A percentile compares a stretch with the other conserved stretches of the same genome.
Evolutionary conservation across 2,888 invertebrate genomes (phyloP).

Genomic region (Sarcophaga rosellei): DNA sequence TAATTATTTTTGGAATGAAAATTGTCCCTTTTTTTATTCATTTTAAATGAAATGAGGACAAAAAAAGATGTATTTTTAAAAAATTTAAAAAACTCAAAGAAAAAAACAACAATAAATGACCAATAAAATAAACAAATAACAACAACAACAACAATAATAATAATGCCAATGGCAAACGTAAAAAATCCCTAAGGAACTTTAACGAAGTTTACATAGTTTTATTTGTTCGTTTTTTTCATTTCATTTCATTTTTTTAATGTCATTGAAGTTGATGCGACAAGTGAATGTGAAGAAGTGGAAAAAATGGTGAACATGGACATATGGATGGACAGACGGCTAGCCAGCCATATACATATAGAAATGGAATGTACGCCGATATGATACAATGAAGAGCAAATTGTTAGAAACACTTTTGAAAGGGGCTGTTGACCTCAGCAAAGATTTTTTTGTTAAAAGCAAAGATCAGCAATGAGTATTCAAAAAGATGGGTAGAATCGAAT

Average conservation of each 20-base stretch:
- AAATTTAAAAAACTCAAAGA: not conserved
- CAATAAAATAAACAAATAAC: slow-evolving; percentile 4
- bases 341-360: not conserved
- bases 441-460: no score
- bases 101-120: slow-evolving; percentile 11
- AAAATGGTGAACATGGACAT: slow-evolving; percentile 43
- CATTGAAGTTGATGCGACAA: slow-evolving; percentile 68
- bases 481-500: no score
- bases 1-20: slow-evolving; percentile 67
- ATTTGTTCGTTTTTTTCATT: slow-evolving; percentile 21
- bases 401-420: no score
- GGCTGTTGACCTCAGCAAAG: no score
- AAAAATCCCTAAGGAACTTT: slow-evolving; percentile 66
- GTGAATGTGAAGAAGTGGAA: slow-evolving; percentile 40
- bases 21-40: slow-evolving; percentile 53
- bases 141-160: not conserved
- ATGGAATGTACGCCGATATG: slow-evolving; percentile 5
- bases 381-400: no score
- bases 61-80: not conserved
- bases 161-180: not conserved
- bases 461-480: no score
- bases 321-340: slow-evolving; percentile 28
- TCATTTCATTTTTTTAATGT: slow-evolving; percentile 39
- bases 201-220: slow-evolving; percentile 67
- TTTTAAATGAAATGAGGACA: slow-evolving; percentile 16